Evolutionary conservation across 2,113 vertebrate species (phyloP).

Genomic region (Bettongia penicillata): DNA sequence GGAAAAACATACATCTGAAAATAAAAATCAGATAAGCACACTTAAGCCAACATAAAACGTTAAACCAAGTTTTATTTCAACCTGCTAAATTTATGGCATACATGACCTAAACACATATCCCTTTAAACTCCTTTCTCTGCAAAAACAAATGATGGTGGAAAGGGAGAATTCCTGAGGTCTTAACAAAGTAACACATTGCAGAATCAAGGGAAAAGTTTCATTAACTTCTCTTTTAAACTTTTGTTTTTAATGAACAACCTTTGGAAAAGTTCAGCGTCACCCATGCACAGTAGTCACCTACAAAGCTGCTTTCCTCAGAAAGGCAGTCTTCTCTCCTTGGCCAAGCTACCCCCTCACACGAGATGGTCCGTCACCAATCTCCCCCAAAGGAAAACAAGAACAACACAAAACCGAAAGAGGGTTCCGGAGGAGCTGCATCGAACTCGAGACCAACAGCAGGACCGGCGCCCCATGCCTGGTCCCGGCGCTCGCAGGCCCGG

Average conservation of each 20-base stretch:
- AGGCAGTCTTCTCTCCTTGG: constrained; percentile 16
- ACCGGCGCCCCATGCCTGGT: not conserved
- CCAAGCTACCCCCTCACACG: not conserved
- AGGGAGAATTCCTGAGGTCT: constrained; percentile 33
- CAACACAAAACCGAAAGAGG: not conserved
- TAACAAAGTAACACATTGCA: constrained; percentile 36
- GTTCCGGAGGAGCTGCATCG: not conserved
- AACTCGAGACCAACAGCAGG: constrained; percentile 4
- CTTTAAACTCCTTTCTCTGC: constrained; percentile 17
- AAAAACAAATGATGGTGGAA: constrained; percentile 17
- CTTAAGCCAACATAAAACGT: constrained; percentile 22
- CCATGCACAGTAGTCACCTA: not conserved
- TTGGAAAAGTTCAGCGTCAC: constrained; percentile 31
- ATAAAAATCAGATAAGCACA: constrained; percentile 39
- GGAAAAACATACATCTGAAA: not conserved
- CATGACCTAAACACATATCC: not conserved
- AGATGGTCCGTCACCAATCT: constrained; percentile 8
- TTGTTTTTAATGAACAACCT: not conserved
- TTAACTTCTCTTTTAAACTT: constrained; percentile 18
- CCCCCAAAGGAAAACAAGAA: not conserved
- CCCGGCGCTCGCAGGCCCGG: not conserved
- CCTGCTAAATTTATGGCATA: constrained; percentile 35
- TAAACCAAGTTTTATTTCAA: constrained; percentile 57
- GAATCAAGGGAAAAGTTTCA: constrained; percentile 23
- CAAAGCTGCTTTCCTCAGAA: constrained; percentile 39